Conservation (phyloP, 2,888 invertebrate species). For the Steinernema hermaphroditum region DNA sequence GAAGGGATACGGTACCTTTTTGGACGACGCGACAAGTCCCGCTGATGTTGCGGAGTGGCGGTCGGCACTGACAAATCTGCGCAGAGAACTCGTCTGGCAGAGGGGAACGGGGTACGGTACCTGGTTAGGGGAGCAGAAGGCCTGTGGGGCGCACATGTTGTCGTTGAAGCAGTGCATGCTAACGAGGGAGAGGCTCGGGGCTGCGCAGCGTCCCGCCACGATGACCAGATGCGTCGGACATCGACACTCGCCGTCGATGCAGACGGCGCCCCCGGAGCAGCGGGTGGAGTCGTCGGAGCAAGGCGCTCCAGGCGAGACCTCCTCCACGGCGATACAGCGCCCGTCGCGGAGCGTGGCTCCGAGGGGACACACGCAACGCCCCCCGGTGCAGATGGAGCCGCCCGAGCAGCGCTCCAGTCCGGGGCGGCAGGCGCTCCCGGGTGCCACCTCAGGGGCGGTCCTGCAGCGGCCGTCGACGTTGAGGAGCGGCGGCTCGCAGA, state of each 20-base stretch:
- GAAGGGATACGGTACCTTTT: constrained; percentile 32
- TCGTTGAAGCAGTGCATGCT: constrained; percentile 19
- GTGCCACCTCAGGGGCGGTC: constrained; percentile 55
- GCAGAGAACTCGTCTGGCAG: constrained; percentile 7
- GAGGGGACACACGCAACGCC: constrained; percentile 49
- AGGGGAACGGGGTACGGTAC: neutral
- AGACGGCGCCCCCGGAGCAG: constrained; percentile 52
- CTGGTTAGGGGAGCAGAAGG: constrained; percentile 17
- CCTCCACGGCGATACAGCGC: constrained; percentile 49
- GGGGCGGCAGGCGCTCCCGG: constrained; percentile 55
- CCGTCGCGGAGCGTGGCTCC: constrained; percentile 43
- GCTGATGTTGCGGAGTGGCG: constrained; percentile 45
- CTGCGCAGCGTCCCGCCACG: constrained; percentile 44
- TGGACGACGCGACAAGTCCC: constrained; percentile 42
- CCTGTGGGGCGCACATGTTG: neutral
- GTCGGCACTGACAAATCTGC: constrained; percentile 47
- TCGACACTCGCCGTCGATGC: constrained; percentile 58
- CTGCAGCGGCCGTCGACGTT: constrained; percentile 54
- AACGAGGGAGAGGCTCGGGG: neutral
- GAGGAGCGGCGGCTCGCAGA: constrained; percentile 48
- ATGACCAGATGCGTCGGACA: constrained; percentile 52
- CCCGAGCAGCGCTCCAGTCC: constrained; percentile 59
- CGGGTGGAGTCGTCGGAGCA: constrained; percentile 42
- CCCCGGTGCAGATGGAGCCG: constrained; percentile 51
- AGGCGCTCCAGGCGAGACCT: constrained; percentile 50